phyloP scores from a whole-genome alignment of 2,113 vertebrate genomes.

The Strix aluco region DNA sequence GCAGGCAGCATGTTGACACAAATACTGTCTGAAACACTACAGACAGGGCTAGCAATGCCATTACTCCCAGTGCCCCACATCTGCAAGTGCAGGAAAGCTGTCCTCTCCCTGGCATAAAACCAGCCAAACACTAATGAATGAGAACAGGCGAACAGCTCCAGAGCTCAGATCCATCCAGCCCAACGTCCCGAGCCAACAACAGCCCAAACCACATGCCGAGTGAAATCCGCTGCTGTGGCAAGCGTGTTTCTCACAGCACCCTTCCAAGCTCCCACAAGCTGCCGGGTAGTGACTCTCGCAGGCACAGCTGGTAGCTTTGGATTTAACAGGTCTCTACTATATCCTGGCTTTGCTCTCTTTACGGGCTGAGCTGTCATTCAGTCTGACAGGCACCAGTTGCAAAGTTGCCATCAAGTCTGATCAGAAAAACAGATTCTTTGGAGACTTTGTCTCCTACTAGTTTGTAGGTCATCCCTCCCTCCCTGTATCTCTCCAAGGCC shows the following conservation, averaged over 20 bases:
- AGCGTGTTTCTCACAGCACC: neutral
- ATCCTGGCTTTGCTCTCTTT: neutral
- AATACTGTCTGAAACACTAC: neutral
- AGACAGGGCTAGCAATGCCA: neutral
- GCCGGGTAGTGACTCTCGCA: neutral
- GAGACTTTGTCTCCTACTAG: neutral
- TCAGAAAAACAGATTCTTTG: neutral
- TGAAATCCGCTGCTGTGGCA: accelerated
- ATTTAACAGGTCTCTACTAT: neutral
- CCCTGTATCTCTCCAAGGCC: neutral
- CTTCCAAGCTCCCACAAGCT: neutral
- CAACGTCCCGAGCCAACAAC: neutral
- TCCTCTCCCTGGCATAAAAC: neutral
- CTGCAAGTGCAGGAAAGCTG: neutral
- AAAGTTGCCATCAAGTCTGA: neutral
- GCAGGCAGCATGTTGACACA: neutral
- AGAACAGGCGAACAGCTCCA: neutral
- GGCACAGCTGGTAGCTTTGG: neutral
- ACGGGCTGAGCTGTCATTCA: neutral
- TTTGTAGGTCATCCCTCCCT: neutral
- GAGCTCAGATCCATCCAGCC: neutral
- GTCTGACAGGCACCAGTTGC: neutral
- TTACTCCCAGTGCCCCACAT: neutral
- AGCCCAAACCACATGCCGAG: neutral
- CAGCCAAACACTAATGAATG: neutral